These are phyloP conservation scores for Nesidiocoris tenuis DNA, from an alignment of 2,888 invertebrate genomes.

Conservation along the genomic window DNA sequence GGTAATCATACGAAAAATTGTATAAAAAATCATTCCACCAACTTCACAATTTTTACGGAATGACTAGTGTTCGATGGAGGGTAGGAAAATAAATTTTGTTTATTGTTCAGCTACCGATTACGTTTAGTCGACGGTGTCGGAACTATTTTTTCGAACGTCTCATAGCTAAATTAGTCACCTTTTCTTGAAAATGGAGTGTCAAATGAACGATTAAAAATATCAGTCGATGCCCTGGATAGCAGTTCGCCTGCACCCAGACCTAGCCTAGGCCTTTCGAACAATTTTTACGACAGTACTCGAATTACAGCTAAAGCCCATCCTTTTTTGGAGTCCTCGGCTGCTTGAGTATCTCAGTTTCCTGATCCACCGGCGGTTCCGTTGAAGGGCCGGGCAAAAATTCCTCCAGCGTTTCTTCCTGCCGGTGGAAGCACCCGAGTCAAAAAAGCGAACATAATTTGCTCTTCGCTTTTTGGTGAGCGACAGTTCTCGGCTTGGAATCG, in stretches of 20 bases:
- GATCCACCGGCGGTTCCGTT: not conserved
- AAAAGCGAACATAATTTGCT: conserved; percentile 48
- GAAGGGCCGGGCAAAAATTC: not conserved
- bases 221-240: not conserved
- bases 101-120: no score
- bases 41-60: no score
- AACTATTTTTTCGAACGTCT: no score
- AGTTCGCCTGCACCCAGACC: not conserved
- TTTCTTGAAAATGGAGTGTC: not conserved
- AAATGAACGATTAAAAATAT: not conserved
- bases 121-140: no score
- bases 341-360: not conserved
- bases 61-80: no score
- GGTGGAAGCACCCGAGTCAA: conserved; percentile 40
- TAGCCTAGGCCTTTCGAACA: not conserved
- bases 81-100: no score
- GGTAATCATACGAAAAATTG: no score
- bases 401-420: not conserved
- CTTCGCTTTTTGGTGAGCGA: conserved; percentile 45
- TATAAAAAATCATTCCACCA: no score
- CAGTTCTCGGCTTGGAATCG: conserved; percentile 13
- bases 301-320: no score
- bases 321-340: no score
- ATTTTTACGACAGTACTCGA: no score
- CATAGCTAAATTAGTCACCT: no score